Percentiles rank a stretch among this genome's conserved stretches.
Evolutionary conservation across 2,113 vertebrate genomes (phyloP).

Genomic region (Coregonus clupeaformis): DNA sequence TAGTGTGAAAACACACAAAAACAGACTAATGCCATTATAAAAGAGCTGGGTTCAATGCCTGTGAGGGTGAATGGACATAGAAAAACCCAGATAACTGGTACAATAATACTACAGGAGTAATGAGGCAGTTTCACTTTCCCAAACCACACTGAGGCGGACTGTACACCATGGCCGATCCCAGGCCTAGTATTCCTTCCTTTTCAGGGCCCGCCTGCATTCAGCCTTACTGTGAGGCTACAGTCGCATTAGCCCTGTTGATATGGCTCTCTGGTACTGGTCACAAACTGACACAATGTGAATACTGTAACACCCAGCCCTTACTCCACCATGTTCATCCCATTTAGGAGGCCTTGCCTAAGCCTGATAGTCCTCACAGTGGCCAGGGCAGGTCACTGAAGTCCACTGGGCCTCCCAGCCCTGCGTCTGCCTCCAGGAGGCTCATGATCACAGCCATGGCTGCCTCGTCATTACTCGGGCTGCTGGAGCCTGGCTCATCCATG

Average conservation of each 20-base stretch:
- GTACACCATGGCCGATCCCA: neutral
- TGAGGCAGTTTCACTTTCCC: neutral
- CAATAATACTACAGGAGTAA: neutral
- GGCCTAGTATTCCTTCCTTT: neutral
- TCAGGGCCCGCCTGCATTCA: neutral
- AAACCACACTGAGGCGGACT: neutral
- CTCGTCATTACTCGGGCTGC: constrained; percentile 96
- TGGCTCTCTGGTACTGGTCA: constrained; percentile 5
- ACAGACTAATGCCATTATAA: constrained; percentile 75
- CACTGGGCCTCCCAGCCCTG: constrained; percentile 94
- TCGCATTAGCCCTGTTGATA: neutral
- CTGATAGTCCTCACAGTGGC: constrained; percentile 82
- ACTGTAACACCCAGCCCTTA: neutral
- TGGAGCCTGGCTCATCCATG: constrained; percentile 95
- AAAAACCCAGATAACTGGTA: neutral
- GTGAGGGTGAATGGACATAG: constrained; percentile 42
- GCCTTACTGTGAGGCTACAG: neutral
- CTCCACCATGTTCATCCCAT: neutral
- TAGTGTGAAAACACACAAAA: constrained; percentile 79
- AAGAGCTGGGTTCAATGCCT: constrained; percentile 76
- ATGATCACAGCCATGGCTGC: constrained; percentile 99
- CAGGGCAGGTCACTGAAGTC: constrained; percentile 99
- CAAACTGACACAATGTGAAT: neutral
- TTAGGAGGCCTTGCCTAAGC: neutral
- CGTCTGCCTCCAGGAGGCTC: constrained; percentile 97